Evolutionary conservation across 2,113 vertebrate species (phyloP), one percentile per base, ranked within the genome.

Genomic region (Calidris pygmaea): DNA sequence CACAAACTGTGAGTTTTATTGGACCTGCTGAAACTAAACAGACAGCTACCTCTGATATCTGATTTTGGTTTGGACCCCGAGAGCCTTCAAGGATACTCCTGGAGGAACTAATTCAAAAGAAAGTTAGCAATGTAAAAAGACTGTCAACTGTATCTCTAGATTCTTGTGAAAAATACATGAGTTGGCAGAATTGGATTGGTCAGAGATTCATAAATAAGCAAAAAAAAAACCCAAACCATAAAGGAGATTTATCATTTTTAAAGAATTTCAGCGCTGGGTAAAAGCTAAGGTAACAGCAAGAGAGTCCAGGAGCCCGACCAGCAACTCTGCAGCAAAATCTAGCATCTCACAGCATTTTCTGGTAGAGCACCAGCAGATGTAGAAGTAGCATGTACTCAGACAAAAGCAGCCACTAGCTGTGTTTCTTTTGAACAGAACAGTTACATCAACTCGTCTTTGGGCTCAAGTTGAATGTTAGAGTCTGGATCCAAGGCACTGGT

Each of bases 311-410:
- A 72, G 5, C 19, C 20, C 14, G 24, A 48, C 50, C 16, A 30
- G 23, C 17, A 55, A 5, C 19, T 5, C 22, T 26, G 37, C 48
- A 65, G 50, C 10, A 68, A 89, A 83, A 27, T 22, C 15, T 37
- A 85, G 6, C 22, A 12, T 34, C 32, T 78, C 3, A 0, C 16
- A 22, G 7, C 2, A 0, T 26, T 48, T 63, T 67, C 66, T 5
- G 1, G 11, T 18, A 50, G 24, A 66, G 41, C 35, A 41, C 5
- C 62, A 27, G 52, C 32, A 85, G 74, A 34, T 45, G 34, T 32
- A 63, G 34, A 34, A 71, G 22, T 13, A 37, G 11, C 16, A 15
- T 0, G 0, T 23, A 15, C n/a, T n/a, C 1, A 7, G n/a, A 53
- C 14, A 67, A 41, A 48, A 75, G 19, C 37, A 75, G 17, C 26